A percentile compares a stretch with the other conserved stretches of the same genome.
Conservation (phyloP, 2,797 vertebrate species). For the Cheracebus regulus region DNA sequence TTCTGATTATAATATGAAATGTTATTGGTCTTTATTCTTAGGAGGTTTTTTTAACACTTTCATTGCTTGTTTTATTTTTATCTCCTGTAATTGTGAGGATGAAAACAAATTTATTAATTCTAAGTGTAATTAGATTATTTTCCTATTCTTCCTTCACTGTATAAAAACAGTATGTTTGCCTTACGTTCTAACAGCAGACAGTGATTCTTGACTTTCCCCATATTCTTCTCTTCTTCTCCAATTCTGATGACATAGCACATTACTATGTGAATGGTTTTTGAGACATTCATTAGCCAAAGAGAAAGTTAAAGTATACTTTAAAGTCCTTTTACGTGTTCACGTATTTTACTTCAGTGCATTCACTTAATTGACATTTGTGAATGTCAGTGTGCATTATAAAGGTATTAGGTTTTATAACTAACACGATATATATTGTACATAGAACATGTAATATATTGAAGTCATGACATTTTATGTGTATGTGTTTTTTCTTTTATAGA, state of each 20-base stretch:
- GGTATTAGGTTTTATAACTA: neutral
- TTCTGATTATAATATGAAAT: slow-evolving; percentile 18
- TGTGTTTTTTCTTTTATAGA: slow-evolving; percentile 79
- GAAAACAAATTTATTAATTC: slow-evolving; percentile 18
- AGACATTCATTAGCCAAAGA: slow-evolving; percentile 11
- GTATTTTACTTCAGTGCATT: slow-evolving; percentile 7
- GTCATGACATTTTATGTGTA: slow-evolving; percentile 47
- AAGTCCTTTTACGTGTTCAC: neutral
- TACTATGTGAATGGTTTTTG: neutral
- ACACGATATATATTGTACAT: neutral
- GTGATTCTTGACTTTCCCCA: neutral
- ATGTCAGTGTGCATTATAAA: slow-evolving; percentile 25
- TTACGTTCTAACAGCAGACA: neutral
- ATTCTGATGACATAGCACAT: slow-evolving; percentile 23
- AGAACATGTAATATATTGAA: slow-evolving; percentile 3
- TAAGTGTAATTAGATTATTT: slow-evolving; percentile 2
- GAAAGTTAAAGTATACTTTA: slow-evolving; percentile 18
- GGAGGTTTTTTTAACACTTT: slow-evolving; percentile 15
- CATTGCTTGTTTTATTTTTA: slow-evolving; percentile 35
- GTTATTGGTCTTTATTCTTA: slow-evolving; percentile 10
- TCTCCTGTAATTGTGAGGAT: neutral
- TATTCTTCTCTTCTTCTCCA: neutral
- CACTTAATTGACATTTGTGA: neutral
- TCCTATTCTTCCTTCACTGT: neutral
- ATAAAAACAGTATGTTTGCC: neutral